Evolutionary conservation across 2,888 invertebrate genomes (phyloP).

Genomic region (Luffia ferchaultella): DNA sequence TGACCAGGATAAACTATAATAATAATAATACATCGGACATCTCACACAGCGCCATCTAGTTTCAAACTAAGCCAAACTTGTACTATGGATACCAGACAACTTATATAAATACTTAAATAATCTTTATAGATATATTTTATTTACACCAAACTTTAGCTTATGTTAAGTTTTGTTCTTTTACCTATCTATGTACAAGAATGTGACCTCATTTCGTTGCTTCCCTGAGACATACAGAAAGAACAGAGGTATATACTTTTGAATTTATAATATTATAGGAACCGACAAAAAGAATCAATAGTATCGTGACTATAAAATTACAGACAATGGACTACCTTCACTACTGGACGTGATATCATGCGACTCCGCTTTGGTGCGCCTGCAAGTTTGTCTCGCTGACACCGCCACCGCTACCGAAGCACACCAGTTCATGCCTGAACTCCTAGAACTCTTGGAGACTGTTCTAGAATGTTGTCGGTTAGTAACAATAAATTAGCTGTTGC

Average conservation of each 20-base stretch:
- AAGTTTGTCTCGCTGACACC: constrained; percentile 62
- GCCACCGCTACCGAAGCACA: constrained; percentile 54
- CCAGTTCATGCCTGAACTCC: constrained; percentile 72
- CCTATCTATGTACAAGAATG: too few relatives aligned
- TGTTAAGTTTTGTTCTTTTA: constrained; percentile 2
- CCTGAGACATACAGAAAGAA: too few relatives aligned
- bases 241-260: too few relatives aligned
- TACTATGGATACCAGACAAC: too few relatives aligned
- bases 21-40: too few relatives aligned
- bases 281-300: too few relatives aligned
- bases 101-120: neutral
- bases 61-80: too few relatives aligned
- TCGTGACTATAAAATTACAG: constrained; percentile 19
- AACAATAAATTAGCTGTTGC: too few relatives aligned
- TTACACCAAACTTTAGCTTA: neutral
- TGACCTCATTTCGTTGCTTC: too few relatives aligned
- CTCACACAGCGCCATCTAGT: too few relatives aligned
- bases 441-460: constrained; percentile 71
- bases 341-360: constrained; percentile 80
- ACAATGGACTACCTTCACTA: constrained; percentile 69
- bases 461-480: constrained; percentile 68
- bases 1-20: too few relatives aligned
- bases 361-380: constrained; percentile 78
- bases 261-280: neutral
- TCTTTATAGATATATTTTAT: neutral